phyloP scores from a whole-genome alignment of 2,797 vertebrate genomes.

The Parotocinclus haroldoi region DNA sequence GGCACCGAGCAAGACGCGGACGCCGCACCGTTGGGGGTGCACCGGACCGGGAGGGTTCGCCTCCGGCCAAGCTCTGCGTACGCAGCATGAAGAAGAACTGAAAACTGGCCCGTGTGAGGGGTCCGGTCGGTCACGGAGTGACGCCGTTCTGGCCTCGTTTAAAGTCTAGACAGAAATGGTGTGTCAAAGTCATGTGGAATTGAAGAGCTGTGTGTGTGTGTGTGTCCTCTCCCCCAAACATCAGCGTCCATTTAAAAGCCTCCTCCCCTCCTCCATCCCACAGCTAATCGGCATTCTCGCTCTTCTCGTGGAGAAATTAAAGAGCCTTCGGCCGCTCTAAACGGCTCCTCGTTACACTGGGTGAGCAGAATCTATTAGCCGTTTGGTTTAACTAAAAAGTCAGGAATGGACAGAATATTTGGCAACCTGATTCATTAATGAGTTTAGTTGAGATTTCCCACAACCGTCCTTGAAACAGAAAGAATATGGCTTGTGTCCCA shows the following conservation, averaged over 20 bases:
- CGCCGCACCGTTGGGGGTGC: constrained; percentile 58
- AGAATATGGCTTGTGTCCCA: too few species aligned
- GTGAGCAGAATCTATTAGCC: too few species aligned
- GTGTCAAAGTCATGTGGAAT: background rate
- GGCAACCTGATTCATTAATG: too few species aligned
- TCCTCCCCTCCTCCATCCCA: constrained; percentile 20
- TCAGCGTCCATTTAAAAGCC: constrained; percentile 15
- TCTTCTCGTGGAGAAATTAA: constrained; percentile 41
- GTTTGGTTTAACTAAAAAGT: too few species aligned
- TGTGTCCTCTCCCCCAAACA: background rate
- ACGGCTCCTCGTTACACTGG: constrained; percentile 14
- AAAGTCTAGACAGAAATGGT: constrained; percentile 35
- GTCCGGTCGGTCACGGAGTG: constrained; percentile 53
- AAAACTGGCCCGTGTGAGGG: background rate
- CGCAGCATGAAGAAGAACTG: background rate
- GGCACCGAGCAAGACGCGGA: constrained; percentile 46
- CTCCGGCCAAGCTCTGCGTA: constrained; percentile 53
- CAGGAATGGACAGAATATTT: too few species aligned
- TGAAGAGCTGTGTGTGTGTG: background rate
- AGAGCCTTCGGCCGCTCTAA: constrained; percentile 31
- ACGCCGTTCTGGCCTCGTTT: constrained; percentile 66
- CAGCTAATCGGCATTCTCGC: constrained; percentile 41
- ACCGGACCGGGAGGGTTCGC: constrained; percentile 68
- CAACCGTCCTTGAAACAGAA: too few species aligned
- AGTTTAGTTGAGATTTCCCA: too few species aligned